Base-by-base conservation (phyloP, 2,888 invertebrate genomes). In the Sesia apiformis region DNA sequence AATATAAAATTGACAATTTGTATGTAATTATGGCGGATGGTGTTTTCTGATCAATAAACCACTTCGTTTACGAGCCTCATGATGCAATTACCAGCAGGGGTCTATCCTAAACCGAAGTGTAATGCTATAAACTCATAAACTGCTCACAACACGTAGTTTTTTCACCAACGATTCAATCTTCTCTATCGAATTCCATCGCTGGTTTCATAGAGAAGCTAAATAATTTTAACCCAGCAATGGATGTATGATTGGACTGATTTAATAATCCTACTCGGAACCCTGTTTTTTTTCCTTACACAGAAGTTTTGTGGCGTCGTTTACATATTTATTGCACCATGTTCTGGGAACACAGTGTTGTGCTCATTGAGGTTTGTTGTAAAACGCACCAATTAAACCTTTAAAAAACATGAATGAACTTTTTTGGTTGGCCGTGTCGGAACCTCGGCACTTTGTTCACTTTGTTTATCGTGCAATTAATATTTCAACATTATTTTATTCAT, bases 261-360 rank as follows among this genome's bases (percentile, higher is more conserved):
- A 23, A 23, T 23, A 23, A 23, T 23, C 2, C 23, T 23, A 23
- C 23, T 1, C 23, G 23, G 23, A 23, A 23, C 23, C 23, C 23
- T 49, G 39, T 5, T 63, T 72, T 74, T 74, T 78, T 70, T 65
- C 66, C 69, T 67, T 61, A 69, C 69, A 84, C 88, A 88, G 88
- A 81, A 88, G 88, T 88, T 83, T 78, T 81, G 83, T 80, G 84
- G 84, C 79, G 80, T 76, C 79, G 76, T 81, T 85, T 86, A 88
- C 85, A 86, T 77, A 81, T 87, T 88, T 86, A 87, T 79, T 79
- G 75, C 69, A 66, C 65, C 63, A 67, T 74, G 70, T 86, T 86
- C 88, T 81, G 69, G 64, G 86, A 88, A 88, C 63, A 68, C 23
- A 23, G 72, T 74, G 73, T 74, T 70, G 69, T 76, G 73, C 74